These are phyloP conservation scores for Acanthurus tractus DNA, from an alignment of 2,797 vertebrate species.

Conservation along the genomic window DNA sequence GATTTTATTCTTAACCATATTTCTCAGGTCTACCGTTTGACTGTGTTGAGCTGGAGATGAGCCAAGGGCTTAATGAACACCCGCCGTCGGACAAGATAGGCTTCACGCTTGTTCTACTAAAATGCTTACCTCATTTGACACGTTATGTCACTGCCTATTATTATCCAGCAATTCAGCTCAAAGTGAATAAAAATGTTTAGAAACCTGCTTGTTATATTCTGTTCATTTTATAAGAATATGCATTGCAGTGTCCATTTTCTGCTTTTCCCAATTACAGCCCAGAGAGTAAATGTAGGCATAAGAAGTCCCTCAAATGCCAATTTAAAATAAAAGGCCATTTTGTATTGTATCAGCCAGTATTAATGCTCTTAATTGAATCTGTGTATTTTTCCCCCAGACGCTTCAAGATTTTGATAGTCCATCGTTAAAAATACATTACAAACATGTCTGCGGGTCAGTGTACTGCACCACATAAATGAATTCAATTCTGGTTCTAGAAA, in stretches of 20 bases:
- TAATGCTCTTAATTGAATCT: not conserved
- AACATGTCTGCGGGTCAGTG: not conserved
- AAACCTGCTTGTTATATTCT: conserved; percentile 14
- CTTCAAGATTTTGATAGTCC: conserved; percentile 1
- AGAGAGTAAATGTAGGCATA: not conserved
- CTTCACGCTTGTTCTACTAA: conserved; percentile 8
- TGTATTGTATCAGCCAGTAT: not conserved
- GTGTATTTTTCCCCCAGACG: not conserved
- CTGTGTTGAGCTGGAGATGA: conserved; percentile 7
- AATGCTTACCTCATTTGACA: conserved; percentile 24
- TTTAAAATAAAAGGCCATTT: not conserved
- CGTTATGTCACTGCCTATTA: conserved; percentile 6
- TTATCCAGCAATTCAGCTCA: conserved; percentile 15
- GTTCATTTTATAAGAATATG: not conserved
- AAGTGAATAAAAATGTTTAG: conserved; percentile 8
- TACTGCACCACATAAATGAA: not conserved
- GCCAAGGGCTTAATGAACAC: conserved; percentile 1
- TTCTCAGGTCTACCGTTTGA: not conserved
- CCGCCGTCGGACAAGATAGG: not conserved
- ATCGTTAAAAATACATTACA: conserved; percentile 8
- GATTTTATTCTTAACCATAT: not conserved
- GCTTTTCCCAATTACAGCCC: not conserved
- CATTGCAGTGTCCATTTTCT: not conserved
- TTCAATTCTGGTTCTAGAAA: not conserved
- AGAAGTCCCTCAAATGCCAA: not conserved